Evolutionary conservation across 2,888 invertebrate genomes (phyloP), one percentile per base, ranked within the genome.

Genomic region (Coelopa pilipes): DNA sequence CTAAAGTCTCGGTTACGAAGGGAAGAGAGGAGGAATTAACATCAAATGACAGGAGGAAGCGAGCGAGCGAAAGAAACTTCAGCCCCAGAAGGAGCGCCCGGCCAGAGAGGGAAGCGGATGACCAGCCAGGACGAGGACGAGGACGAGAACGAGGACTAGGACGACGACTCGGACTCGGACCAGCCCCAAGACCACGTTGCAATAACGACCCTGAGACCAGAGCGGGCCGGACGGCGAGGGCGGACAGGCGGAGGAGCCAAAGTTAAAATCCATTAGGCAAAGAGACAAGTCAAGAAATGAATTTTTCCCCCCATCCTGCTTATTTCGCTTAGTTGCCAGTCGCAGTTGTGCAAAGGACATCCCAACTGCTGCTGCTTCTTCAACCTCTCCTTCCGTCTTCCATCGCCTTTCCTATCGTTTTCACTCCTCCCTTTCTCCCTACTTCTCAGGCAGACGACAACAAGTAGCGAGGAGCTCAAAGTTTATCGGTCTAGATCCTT

Each of bases 261-360:
- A 19, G 34, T 34, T 34, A 34, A 34, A 34, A 34, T 34, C 34
- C 34, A 34, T 34, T 34, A 34, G 34, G 34, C 4, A 34, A 13
- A 24, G 50, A 66, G 66, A 66, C 66, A 66, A 49, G 50, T 50
- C 49, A 66, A 66, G 66, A 66, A 66, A 66, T 50, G 66, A 47
- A 47, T 47, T 50, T 66, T 19, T 15, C 50, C 21, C 49, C 21
- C 49, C 17, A 34, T 34, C 34, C 34, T 7, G 34, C 34, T 66
- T 62, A 62, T 62, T 62, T 24, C 62, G 34, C 62, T 62, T 62
- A 15, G 62, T 62, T 62, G 49, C 19, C 50, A 66, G 47, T 50
- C 66, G 19, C 50, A 66, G 66, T 49, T 49, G 49, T 66, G 66
- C 66, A 66, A 49, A 59, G 50, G 21, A 66, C 47, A 66, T 66